Evolutionary conservation across 2,888 invertebrate species (phyloP).

Genomic region (Tuberolachnus salignus): DNA sequence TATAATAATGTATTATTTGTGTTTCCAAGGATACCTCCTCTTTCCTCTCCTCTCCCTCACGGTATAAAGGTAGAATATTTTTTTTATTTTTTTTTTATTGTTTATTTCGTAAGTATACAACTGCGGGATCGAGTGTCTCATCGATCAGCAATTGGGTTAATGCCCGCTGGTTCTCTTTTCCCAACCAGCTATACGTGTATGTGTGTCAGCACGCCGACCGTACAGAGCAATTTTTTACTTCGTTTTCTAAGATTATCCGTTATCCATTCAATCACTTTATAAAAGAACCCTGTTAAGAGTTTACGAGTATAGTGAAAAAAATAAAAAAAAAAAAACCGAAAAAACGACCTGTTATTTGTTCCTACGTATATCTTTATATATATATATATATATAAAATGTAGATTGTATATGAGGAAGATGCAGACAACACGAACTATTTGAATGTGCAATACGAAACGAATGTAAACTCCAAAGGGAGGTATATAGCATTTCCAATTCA

Average conservation of each 20-base stretch:
- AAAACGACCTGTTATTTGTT: constrained; percentile 22
- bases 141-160: constrained; percentile 41
- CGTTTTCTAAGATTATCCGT: constrained; percentile 20
- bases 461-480: background rate
- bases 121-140: background rate
- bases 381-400: background rate
- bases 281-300: background rate
- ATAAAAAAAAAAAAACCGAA: constrained; percentile 8
- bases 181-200: background rate
- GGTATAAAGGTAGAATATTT: no score
- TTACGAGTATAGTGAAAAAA: background rate
- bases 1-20: no score
- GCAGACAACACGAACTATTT: background rate
- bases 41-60: no score
- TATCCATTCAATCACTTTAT: constrained; percentile 45
- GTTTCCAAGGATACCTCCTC: no score
- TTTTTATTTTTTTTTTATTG: no score
- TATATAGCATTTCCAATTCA: background rate
- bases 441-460: background rate
- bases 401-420: background rate
- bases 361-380: background rate
- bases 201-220: background rate
- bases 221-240: background rate
- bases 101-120: background rate
- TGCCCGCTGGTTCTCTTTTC: constrained; percentile 17